Evolutionary conservation across 2,797 vertebrate genomes (phyloP), one percentile per base, ranked within the genome.

Genomic region (Brotogeris chrysoptera): DNA sequence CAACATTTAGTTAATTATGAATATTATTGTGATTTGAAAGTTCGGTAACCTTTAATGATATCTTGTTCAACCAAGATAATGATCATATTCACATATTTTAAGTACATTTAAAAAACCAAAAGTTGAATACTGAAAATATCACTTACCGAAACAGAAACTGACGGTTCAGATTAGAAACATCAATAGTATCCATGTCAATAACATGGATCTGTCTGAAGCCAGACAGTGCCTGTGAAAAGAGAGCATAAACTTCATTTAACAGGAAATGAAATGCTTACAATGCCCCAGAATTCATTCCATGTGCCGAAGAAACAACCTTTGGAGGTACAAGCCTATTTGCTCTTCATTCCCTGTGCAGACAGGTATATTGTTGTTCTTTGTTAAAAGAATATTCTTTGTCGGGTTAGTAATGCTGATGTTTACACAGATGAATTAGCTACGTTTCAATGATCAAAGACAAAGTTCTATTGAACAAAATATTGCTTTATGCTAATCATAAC

Each of bases 111-210:
- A 60, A 88, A 80, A 86, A 46, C 0, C 5, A 23, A 9, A 64
- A 78, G 16, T 18, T 2, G 3, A 68, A 71, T 25, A 1, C 4
- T 68, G 41, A 92, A 63, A 92, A 60, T 43, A 70, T 25, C 87
- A 97, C 98, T 97, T 97, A 99, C 99, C 99, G 98, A 98, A 99
- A 99, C 55, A 99, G 98, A 97, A 99, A 99, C 90, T 99, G 99
- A 77, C 99, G 98, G 96, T 99, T 99, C 80, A 99, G 98, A 96
- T 99, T 99, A 83, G 99, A 99, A 91, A 99, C 96, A 86, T 99
- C 99, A 95, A 99, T 99, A 53, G 98, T 99, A 95, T 99, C 99
- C 99, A 99, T 99, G 96, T 99, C 99, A 93, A 99, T 98, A 39
- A 99, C 99, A 89, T 99, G 99, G 97, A 99, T 99, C 86, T 99